Evolutionary conservation across 2,113 vertebrate genomes (phyloP).

Genomic region (Baryphthengus martii): DNA sequence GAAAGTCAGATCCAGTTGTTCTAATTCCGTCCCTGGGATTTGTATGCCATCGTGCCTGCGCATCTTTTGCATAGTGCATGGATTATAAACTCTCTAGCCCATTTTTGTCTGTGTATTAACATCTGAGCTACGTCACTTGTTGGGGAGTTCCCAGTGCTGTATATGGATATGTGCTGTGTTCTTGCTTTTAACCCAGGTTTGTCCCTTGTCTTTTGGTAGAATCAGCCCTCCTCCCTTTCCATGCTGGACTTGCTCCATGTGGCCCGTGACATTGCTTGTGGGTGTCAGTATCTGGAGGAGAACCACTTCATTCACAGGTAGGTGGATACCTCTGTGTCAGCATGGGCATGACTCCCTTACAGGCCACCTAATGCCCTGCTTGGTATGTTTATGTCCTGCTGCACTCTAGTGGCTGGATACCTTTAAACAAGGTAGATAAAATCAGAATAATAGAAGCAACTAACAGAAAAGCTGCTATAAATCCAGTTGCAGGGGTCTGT

Average conservation of each 20-base stretch:
- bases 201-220: conserved; percentile 72
- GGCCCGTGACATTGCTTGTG: conserved; percentile 93
- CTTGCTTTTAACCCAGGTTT: neutral
- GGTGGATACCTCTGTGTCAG: neutral
- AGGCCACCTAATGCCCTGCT: neutral
- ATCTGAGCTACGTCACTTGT: neutral
- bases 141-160: neutral
- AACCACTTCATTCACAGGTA: conserved; percentile 99
- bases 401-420: conserved; percentile 43
- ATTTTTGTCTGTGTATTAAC: neutral
- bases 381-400: conserved; percentile 10
- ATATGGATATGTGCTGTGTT: neutral
- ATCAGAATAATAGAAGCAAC: neutral
- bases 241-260: conserved; percentile 97
- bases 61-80: neutral
- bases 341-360: neutral
- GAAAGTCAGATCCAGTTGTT: neutral
- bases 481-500: neutral
- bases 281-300: conserved; percentile 97
- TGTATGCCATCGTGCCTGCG: neutral
- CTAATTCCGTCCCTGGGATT: neutral
- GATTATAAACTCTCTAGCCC: neutral
- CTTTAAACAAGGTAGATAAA: neutral
- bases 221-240: conserved; percentile 88
- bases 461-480: neutral